Conservation (phyloP, 2,888 invertebrate genomes). For the Hesperia comma region DNA sequence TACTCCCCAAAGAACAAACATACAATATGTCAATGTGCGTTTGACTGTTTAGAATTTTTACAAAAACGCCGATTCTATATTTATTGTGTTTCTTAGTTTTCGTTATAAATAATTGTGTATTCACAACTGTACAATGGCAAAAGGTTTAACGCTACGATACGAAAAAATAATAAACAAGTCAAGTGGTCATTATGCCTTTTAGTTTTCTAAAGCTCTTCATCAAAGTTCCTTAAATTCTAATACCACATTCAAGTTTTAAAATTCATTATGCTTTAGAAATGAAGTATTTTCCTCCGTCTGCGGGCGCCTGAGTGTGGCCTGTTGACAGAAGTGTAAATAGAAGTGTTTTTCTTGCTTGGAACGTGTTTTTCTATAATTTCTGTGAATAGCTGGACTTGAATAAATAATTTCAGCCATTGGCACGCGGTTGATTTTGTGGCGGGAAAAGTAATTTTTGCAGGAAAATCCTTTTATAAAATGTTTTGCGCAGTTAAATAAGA, state of each 20-base stretch:
- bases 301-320: constrained; percentile 6
- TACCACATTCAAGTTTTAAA: constrained; percentile 30
- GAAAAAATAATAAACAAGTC: constrained; percentile 20
- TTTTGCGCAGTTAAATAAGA: neutral
- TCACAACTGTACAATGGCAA: constrained; percentile 2
- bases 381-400: constrained; percentile 31
- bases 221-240: constrained; percentile 26
- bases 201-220: constrained; percentile 22
- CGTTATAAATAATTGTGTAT: neutral
- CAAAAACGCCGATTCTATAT: no score
- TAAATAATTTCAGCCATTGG: constrained; percentile 22
- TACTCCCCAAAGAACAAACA: no score
- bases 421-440: constrained; percentile 9
- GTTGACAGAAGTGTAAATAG: constrained; percentile 34
- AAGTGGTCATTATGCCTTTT: constrained; percentile 25
- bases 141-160: constrained; percentile 19
- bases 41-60: no score
- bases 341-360: constrained; percentile 34
- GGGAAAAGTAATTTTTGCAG: neutral
- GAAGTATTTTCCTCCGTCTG: constrained; percentile 32
- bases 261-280: constrained; percentile 37
- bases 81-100: neutral
- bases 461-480: neutral
- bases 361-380: constrained; percentile 37
- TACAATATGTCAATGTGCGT: no score